Base-by-base conservation (phyloP, 2,797 vertebrate genomes). In the Melanotaenia maccullochi region DNA sequence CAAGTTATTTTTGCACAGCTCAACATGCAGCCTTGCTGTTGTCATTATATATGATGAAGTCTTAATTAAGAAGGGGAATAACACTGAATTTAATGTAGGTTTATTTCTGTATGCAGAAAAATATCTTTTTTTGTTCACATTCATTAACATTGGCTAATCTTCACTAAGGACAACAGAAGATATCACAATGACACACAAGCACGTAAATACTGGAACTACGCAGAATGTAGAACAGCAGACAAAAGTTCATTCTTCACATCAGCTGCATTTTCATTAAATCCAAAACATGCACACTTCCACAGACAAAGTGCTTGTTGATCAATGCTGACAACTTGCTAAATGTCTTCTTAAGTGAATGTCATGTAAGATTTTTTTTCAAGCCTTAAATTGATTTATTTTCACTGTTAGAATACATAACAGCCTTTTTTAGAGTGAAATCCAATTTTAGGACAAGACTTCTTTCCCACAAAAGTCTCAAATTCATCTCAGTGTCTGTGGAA, bases 51-150 rank as follows among this genome's bases (percentile, higher is more conserved):
- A 72, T 64, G 38, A 82, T 85, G 62, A 78, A 78, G 68, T 61
- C 76, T 73, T 44, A 63, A 59, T 68, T 82, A 68, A 70, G 33
- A 35, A 71, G 75, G 85, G 87, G 87, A 92, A 91, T 90, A 90
- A 55, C 89, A 90, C 89, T 89, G 59, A 65, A 84, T 84, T 85
- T 64, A 85, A 84, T 28, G 9, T 5, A 59, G 13, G 33, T 38
- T 20, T 2, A n/a, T 44, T 30, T 28, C 3, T 36, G n/a, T 38
- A 18, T 71, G 28, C 18, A 75, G 13, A 32, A 28, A 57, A 63
- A 24, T 4, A 49, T 14, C 14, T 22, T 49, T 49, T n/a, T 47
- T 47, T n/a, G 44, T 49, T 58, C 13, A 16, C 16, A 65, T 24
- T 35, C 3, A 67, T 38, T 12, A 55, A 38, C 36, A 9, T 36